Percentiles rank a stretch among this genome's conserved stretches.
phyloP scores from a whole-genome alignment of 2,797 vertebrate genomes.

The Micrastur ruficollis region DNA sequence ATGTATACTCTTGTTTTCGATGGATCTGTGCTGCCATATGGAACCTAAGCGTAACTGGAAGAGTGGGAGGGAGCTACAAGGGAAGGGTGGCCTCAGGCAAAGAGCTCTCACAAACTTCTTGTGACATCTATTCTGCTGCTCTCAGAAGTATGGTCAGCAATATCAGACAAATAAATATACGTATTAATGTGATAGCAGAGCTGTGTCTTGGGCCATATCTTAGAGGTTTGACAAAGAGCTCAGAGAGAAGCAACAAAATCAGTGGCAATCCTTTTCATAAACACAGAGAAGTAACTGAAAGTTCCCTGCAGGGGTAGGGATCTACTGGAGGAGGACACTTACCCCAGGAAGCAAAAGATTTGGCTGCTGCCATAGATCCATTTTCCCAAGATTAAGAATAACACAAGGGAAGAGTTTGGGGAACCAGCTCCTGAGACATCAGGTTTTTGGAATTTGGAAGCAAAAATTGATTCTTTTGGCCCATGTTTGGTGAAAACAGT shows the following conservation, averaged over 20 bases:
- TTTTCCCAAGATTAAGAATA: slow-evolving; percentile 54
- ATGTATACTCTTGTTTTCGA: neutral
- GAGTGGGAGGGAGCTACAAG: neutral
- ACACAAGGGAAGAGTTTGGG: slow-evolving; percentile 2
- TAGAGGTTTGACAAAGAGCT: neutral
- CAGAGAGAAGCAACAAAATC: neutral
- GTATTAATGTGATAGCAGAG: neutral
- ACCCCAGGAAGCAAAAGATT: neutral
- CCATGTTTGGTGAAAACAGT: slow-evolving; percentile 42
- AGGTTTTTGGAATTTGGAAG: slow-evolving; percentile 55
- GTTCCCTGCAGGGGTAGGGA: neutral
- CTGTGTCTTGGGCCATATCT: neutral
- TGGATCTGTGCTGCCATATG: neutral
- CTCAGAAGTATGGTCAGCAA: neutral
- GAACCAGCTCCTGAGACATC: slow-evolving; percentile 34
- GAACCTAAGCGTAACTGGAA: neutral
- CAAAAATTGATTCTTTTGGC: slow-evolving; percentile 42
- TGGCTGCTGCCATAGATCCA: neutral
- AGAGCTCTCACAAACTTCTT: neutral
- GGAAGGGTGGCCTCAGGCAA: neutral
- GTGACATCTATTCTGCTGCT: neutral
- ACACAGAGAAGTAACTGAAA: neutral
- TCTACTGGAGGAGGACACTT: neutral
- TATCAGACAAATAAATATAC: neutral
- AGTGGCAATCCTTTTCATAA: neutral